phyloP scores from a whole-genome alignment of 2,113 vertebrate species.

The Larimichthys crocea region DNA sequence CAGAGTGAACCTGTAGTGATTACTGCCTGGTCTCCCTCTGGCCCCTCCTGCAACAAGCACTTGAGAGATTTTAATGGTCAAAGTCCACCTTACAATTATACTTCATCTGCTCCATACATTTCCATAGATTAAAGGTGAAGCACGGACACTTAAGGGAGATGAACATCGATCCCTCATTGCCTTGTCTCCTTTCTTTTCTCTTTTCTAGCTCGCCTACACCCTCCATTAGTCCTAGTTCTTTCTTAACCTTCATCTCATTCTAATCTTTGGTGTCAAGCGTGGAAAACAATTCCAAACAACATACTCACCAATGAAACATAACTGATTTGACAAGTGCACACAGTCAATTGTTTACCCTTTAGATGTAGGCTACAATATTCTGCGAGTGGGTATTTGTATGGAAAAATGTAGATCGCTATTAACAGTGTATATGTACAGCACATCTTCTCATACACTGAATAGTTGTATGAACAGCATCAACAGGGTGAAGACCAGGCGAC shows the following conservation, averaged over 20 bases:
- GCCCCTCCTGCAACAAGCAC: constrained; percentile 74
- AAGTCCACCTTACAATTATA: constrained; percentile 84
- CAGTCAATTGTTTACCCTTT: constrained; percentile 56
- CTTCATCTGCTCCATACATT: constrained; percentile 82
- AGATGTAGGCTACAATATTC: constrained; percentile 28
- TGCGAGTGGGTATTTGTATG: constrained; percentile 46
- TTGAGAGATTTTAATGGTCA: constrained; percentile 82
- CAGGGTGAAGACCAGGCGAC: neutral
- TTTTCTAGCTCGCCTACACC: neutral
- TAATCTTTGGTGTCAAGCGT: constrained; percentile 26
- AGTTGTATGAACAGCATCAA: constrained; percentile 28
- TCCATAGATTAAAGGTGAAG: constrained; percentile 85
- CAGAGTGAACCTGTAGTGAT: constrained; percentile 74
- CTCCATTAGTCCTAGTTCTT: constrained; percentile 15
- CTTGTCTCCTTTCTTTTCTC: constrained; percentile 29
- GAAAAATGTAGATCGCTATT: constrained; percentile 31
- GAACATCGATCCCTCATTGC: constrained; percentile 34
- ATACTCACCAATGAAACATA: constrained; percentile 39
- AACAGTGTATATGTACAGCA: constrained; percentile 23
- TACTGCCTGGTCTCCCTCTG: constrained; percentile 68
- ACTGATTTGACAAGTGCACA: constrained; percentile 47
- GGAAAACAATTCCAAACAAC: constrained; percentile 49
- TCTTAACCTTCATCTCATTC: constrained; percentile 24
- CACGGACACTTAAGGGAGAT: constrained; percentile 63
- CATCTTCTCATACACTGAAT: constrained; percentile 19